These are phyloP conservation scores for Nomia melanderi DNA, from an alignment of 1,140 invertebrate genomes.

Conservation along the genomic window DNA sequence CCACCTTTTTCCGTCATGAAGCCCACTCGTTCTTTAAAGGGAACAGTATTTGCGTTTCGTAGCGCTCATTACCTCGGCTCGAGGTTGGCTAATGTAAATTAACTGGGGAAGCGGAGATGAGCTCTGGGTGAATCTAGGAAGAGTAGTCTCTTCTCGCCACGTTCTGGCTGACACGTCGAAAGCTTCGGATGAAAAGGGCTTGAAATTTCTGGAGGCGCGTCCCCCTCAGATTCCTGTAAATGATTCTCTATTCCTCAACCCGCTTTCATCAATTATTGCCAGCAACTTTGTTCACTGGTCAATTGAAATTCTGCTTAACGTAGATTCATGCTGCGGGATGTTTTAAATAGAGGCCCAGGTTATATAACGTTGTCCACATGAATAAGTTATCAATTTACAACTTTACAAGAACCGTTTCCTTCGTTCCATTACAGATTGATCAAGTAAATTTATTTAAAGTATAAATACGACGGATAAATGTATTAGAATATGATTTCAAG, in stretches of 20 bases:
- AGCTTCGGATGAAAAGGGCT: background rate
- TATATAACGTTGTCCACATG: too few relatives aligned
- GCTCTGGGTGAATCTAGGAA: background rate
- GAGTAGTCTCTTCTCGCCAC: background rate
- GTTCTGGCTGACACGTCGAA: background rate
- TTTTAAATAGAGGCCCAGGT: too few relatives aligned
- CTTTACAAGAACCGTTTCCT: too few relatives aligned
- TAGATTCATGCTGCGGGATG: too few relatives aligned
- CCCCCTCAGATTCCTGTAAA: background rate
- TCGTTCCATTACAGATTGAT: too few relatives aligned
- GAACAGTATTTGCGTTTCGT: constrained; percentile 25
- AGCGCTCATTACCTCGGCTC: constrained; percentile 25
- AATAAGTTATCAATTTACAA: too few relatives aligned
- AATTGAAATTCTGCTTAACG: background rate
- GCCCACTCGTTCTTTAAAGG: background rate
- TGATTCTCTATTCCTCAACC: background rate
- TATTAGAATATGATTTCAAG: too few relatives aligned
- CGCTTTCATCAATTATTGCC: background rate
- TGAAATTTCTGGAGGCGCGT: background rate
- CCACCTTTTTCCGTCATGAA: background rate
- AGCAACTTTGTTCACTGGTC: background rate
- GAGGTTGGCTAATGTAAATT: constrained; percentile 21
- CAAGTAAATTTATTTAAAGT: too few relatives aligned
- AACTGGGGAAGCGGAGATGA: background rate
- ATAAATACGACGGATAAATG: too few relatives aligned